phyloP scores from a whole-genome alignment of 1,140 invertebrate genomes.

The Pseudoatta argentina region DNA sequence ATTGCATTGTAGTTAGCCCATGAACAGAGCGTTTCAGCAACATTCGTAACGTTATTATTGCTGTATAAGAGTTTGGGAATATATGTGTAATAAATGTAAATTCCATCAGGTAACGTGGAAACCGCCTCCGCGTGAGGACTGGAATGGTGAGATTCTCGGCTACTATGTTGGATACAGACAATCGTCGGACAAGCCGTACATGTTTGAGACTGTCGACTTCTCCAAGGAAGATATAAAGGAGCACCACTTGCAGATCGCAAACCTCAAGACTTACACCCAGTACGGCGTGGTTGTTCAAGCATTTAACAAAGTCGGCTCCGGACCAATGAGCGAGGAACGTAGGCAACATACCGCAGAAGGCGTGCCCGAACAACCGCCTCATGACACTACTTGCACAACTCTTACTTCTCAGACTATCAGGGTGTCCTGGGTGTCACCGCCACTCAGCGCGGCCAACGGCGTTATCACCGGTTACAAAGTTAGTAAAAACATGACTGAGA shows the following conservation, averaged over 20 bases:
- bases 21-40: too few species aligned
- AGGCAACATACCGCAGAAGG: constrained; percentile 96
- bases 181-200: constrained; percentile 95
- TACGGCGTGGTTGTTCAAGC: constrained; percentile 98
- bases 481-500: background rate
- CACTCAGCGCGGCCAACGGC: constrained; percentile 95
- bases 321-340: constrained; percentile 95
- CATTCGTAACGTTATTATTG: too few species aligned
- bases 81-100: constrained; percentile 5
- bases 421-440: constrained; percentile 97
- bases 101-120: constrained; percentile 92
- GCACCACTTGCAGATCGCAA: constrained; percentile 93
- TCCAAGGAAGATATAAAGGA: constrained; percentile 96
- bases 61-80: background rate
- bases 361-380: constrained; percentile 96
- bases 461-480: constrained; percentile 98
- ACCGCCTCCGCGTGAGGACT: constrained; percentile 94
- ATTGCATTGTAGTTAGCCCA: background rate
- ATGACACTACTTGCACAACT: constrained; percentile 96
- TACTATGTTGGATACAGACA: constrained; percentile 96
- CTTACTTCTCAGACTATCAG: constrained; percentile 97
- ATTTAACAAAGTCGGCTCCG: constrained; percentile 97
- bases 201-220: constrained; percentile 97
- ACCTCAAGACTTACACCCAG: constrained; percentile 96
- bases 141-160: constrained; percentile 97